Percentiles rank a stretch among this genome's conserved stretches.
phyloP scores from a whole-genome alignment of 2,888 invertebrate species.

The Cephus pulcher region DNA sequence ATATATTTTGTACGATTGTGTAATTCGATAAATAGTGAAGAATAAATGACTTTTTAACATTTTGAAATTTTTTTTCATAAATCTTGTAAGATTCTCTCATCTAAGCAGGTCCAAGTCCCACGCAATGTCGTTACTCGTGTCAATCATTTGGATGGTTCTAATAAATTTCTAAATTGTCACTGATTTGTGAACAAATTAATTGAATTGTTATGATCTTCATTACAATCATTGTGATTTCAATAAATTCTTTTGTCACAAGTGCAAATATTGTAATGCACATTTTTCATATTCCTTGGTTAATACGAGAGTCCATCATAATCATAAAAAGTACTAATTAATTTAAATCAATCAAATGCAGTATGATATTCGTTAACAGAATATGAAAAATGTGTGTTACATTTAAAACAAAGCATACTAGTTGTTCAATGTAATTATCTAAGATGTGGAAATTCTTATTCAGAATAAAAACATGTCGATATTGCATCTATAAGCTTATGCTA shows the following conservation, averaged over 20 bases:
- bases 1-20: background rate
- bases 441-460: background rate
- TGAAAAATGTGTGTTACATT: background rate
- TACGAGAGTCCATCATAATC: background rate
- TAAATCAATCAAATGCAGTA: background rate
- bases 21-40: background rate
- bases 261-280: background rate
- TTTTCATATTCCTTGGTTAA: background rate
- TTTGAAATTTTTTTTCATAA: background rate
- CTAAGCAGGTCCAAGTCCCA: background rate
- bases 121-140: background rate
- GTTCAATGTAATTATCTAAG: background rate
- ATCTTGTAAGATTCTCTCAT: background rate
- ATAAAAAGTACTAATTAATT: background rate
- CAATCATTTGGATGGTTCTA: background rate
- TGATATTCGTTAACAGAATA: background rate
- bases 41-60: background rate
- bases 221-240: background rate
- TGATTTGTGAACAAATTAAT: background rate
- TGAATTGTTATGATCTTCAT: background rate
- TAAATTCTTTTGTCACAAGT: background rate
- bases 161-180: background rate
- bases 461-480: background rate
- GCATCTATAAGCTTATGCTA: background rate
- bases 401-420: background rate